phyloP scores from a whole-genome alignment of 2,113 vertebrate species.

The Oreochromis tanganicae region DNA sequence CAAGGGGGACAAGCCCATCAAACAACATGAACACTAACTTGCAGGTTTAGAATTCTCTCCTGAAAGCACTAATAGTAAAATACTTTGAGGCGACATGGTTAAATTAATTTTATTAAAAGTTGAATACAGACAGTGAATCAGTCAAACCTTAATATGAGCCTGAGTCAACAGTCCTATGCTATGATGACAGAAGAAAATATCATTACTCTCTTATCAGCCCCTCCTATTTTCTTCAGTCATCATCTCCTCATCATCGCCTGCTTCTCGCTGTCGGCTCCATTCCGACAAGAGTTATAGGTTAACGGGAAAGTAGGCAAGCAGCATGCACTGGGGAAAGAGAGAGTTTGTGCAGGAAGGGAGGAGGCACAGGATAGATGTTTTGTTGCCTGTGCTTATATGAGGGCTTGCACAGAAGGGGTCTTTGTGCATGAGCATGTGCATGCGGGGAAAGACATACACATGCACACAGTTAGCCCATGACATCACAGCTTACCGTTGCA shows the following conservation, averaged over 20 bases:
- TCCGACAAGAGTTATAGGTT: conserved; percentile 6
- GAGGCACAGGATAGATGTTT: conserved; percentile 44
- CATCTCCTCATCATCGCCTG: conserved; percentile 40
- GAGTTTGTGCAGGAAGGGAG: conserved; percentile 31
- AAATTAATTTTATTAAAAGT: conserved; percentile 6
- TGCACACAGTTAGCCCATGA: conserved; percentile 44
- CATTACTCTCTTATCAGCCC: neutral
- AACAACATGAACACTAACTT: neutral
- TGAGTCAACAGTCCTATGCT: conserved; percentile 14
- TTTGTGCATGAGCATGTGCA: conserved; percentile 50
- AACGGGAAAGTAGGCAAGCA: neutral
- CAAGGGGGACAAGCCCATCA: neutral
- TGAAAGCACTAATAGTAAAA: neutral
- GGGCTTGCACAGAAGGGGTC: conserved; percentile 45
- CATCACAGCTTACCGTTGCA: conserved; percentile 57
- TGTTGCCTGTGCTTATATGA: conserved; percentile 10
- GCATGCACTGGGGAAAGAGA: neutral
- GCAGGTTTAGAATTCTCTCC: neutral
- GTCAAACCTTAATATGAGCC: neutral
- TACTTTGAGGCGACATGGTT: neutral
- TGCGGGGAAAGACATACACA: conserved; percentile 34
- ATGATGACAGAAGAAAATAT: conserved; percentile 42
- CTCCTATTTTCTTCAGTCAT: conserved; percentile 38
- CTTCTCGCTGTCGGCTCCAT: neutral
- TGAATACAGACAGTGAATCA: neutral